Evolutionary conservation across 2,888 invertebrate species (phyloP).

Genomic region (Sabellastarte sp.): DNA sequence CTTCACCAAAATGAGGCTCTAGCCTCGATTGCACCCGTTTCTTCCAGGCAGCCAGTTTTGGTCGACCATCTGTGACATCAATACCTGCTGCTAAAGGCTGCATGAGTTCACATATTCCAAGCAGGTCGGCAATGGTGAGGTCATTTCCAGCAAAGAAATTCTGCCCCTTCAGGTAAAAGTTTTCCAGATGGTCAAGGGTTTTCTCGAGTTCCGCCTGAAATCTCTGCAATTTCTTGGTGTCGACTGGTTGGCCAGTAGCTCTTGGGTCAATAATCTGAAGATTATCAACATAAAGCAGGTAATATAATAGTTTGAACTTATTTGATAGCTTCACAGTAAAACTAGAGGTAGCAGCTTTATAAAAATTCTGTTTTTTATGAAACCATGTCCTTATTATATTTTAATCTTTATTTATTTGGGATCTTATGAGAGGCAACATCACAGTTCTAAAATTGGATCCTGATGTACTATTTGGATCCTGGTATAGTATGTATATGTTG

Average conservation of each 20-base stretch:
- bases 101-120: constrained; percentile 49
- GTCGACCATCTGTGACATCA: constrained; percentile 35
- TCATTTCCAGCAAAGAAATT: constrained; percentile 43
- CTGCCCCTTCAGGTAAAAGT: constrained; percentile 43
- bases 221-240: constrained; percentile 36
- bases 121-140: constrained; percentile 50
- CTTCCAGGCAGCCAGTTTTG: constrained; percentile 44
- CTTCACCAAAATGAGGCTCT: constrained; percentile 22
- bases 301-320: no score
- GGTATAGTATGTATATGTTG: no score
- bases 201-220: constrained; percentile 26
- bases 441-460: no score
- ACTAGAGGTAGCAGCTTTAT: no score
- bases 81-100: constrained; percentile 46
- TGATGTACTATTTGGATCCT: no score
- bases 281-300: no score
- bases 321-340: no score
- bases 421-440: no score
- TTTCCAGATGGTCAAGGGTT: constrained; percentile 32
- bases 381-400: no score
- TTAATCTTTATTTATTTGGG: no score
- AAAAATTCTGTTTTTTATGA: no score
- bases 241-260: constrained; percentile 35
- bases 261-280: constrained; percentile 47
- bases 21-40: constrained; percentile 35